phyloP scores from a whole-genome alignment of 2,888 invertebrate genomes.

The Sarcophaga subvicina region DNA sequence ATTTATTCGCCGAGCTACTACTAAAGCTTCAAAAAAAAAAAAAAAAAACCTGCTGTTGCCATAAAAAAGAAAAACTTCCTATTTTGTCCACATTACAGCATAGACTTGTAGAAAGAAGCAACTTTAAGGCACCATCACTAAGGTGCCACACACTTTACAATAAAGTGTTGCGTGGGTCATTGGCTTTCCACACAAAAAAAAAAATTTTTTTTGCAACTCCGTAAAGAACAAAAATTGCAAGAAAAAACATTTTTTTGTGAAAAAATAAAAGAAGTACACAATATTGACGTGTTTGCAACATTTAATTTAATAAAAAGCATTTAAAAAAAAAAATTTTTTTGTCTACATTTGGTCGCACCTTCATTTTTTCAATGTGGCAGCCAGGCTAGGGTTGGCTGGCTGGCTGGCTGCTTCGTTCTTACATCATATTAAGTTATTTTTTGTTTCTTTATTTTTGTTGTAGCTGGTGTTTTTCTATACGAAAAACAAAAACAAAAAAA shows the following conservation, averaged over 20 bases:
- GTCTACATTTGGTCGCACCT: constrained; percentile 64
- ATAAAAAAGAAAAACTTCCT: neutral
- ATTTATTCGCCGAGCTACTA: neutral
- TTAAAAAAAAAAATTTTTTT: no score
- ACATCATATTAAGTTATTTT: constrained; percentile 35
- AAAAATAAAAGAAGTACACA: neutral
- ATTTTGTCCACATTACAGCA: constrained; percentile 19
- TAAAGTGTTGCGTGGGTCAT: constrained; percentile 67
- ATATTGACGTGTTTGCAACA: constrained; percentile 63
- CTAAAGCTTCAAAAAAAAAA: neutral
- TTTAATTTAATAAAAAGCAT: constrained; percentile 70
- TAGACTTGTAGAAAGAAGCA: constrained; percentile 6
- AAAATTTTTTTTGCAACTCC: neutral
- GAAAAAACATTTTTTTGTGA: neutral
- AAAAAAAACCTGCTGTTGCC: constrained; percentile 42
- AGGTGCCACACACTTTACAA: constrained; percentile 45
- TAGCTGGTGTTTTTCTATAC: constrained; percentile 36
- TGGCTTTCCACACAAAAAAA: constrained; percentile 48
- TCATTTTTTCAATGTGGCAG: constrained; percentile 46
- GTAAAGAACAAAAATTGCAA: constrained; percentile 4
- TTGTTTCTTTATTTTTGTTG: constrained; percentile 23
- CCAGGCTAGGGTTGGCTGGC: neutral
- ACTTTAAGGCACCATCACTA: constrained; percentile 11
- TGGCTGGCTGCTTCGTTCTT: constrained; percentile 37
- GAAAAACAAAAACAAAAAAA: neutral